Conservation (phyloP, 2,888 invertebrate genomes). For the Erynnis tages region DNA sequence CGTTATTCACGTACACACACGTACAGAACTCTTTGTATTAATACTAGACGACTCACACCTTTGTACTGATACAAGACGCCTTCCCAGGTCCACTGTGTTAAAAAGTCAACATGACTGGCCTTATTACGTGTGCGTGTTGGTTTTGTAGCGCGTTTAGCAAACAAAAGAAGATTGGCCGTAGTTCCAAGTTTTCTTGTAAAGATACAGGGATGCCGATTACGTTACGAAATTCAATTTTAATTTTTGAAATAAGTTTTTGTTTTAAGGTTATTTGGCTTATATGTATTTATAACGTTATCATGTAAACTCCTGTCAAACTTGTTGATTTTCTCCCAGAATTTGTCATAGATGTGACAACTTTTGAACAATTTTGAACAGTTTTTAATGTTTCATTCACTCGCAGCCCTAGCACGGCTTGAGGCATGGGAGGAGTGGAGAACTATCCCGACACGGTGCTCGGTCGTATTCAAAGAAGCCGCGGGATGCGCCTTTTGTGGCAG, state of each 20-base stretch:
- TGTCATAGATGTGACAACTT: too few relatives aligned
- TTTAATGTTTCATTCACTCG: too few relatives aligned
- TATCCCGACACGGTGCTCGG: slow-evolving; percentile 58
- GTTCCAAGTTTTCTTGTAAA: slow-evolving; percentile 39
- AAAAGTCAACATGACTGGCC: slow-evolving; percentile 44
- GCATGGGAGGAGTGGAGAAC: slow-evolving; percentile 35
- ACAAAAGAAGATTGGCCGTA: slow-evolving; percentile 67
- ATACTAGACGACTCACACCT: slow-evolving; percentile 10
- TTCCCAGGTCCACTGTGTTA: slow-evolving; percentile 21
- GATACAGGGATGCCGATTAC: slow-evolving; percentile 12
- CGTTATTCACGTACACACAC: slow-evolving; percentile 6
- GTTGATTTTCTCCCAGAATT: too few relatives aligned
- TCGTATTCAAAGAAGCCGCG: slow-evolving; percentile 72
- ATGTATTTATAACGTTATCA: too few relatives aligned
- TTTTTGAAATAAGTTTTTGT: too few relatives aligned
- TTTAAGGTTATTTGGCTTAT: too few relatives aligned
- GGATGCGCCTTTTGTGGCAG: slow-evolving; percentile 56
- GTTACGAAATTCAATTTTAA: too few relatives aligned
- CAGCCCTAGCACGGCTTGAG: slow-evolving; percentile 29
- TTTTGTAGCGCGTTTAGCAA: slow-evolving; percentile 69
- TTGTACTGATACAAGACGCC: slow-evolving; percentile 4
- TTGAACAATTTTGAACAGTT: too few relatives aligned
- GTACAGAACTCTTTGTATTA: not conserved
- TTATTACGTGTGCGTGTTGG: slow-evolving; percentile 60
- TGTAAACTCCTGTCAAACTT: too few relatives aligned